A percentile compares a stretch with the other conserved stretches of the same genome.
phyloP scores from a whole-genome alignment of 2,113 vertebrate genomes.

The Pollimyrus isidori region DNA sequence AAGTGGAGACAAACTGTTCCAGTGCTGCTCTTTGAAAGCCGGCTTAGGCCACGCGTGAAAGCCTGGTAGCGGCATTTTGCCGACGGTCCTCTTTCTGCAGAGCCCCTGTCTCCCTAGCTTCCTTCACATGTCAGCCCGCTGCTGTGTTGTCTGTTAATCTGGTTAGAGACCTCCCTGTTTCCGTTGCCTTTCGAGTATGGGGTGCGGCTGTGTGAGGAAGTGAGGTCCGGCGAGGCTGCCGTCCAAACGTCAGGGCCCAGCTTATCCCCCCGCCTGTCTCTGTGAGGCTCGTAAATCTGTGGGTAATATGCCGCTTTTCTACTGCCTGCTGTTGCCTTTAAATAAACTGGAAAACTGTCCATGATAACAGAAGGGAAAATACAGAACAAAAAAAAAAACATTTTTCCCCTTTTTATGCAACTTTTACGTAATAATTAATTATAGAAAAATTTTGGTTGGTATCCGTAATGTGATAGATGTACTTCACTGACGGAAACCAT shows the following conservation, averaged over 20 bases:
- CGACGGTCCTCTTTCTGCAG: not conserved
- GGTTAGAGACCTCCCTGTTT: not conserved
- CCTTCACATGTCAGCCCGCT: not conserved
- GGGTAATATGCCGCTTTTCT: not conserved
- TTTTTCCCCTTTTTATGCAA: not conserved
- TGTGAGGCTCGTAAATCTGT: not conserved
- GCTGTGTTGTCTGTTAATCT: constrained; percentile 10
- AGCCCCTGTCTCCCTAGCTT: not conserved
- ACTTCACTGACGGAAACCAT: not conserved
- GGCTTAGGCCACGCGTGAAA: not conserved
- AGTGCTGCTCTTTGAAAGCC: not conserved
- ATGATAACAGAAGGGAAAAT: not conserved
- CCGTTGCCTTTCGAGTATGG: not conserved
- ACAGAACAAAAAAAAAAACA: not conserved
- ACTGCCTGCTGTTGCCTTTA: not conserved
- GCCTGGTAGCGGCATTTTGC: not conserved
- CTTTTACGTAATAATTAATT: not conserved
- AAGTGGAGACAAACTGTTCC: constrained; percentile 15
- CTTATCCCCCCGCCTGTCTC: not conserved
- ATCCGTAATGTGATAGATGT: not conserved
- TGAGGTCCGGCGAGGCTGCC: not conserved
- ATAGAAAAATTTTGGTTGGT: not conserved
- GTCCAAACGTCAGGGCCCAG: not conserved
- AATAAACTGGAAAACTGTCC: not conserved
- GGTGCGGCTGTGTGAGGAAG: not conserved